These are phyloP conservation scores for Nephrotoma flavescens DNA, from an alignment of 2,888 invertebrate genomes.

Conservation along the genomic window DNA sequence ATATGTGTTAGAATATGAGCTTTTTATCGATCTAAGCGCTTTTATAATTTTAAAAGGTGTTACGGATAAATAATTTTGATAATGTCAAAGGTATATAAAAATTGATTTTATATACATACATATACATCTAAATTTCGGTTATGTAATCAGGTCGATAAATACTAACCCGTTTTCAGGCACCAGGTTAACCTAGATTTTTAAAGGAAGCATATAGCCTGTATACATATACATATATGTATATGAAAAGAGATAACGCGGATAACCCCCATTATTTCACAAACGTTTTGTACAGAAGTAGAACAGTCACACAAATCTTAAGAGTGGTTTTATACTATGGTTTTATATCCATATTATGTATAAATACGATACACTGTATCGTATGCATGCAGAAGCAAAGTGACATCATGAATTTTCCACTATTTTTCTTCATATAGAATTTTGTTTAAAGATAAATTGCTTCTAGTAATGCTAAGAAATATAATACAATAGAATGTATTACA, in stretches of 20 bases:
- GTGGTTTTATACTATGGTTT: not conserved
- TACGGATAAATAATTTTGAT: not conserved
- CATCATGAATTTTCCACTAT: not conserved
- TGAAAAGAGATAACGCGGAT: not conserved
- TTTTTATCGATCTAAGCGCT: not conserved
- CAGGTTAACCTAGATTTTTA: not conserved
- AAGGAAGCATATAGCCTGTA: not conserved
- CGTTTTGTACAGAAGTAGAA: not conserved
- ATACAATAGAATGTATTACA: not conserved
- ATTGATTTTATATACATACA: not conserved
- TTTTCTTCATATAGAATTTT: not conserved
- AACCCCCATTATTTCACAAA: not conserved
- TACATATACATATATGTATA: not conserved
- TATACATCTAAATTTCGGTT: not conserved
- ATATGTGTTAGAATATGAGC: not conserved
- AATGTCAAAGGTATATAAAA: not conserved
- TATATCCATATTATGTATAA: not conserved
- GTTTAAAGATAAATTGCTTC: not conserved
- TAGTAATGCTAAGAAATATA: not conserved
- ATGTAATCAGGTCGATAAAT: not conserved
- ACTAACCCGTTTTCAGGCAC: not conserved
- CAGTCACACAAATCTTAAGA: not conserved
- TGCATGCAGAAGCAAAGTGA: not conserved
- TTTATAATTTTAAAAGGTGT: not conserved
- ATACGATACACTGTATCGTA: not conserved